A percentile compares a stretch with the other conserved stretches of the same genome.
Conservation (phyloP, 2,113 vertebrate species). For the Catharus minimus region DNA sequence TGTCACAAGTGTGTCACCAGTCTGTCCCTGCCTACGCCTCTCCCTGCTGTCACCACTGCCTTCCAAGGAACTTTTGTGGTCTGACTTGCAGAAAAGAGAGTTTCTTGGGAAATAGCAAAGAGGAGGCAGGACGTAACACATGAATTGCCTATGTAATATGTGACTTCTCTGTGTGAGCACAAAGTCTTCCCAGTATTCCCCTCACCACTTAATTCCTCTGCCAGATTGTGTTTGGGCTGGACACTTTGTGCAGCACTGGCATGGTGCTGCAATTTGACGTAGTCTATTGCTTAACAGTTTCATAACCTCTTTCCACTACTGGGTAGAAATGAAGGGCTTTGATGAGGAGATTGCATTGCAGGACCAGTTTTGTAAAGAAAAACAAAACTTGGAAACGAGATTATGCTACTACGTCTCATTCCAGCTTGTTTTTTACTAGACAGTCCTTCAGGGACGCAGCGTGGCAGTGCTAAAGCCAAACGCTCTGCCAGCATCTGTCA, state of each 20-base stretch:
- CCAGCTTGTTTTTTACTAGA: background rate
- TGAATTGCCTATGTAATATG: background rate
- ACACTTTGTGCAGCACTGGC: conserved; percentile 48
- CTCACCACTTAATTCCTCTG: background rate
- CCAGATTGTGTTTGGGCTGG: background rate
- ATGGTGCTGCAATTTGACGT: background rate
- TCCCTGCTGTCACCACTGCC: background rate
- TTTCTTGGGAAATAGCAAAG: conserved; percentile 22
- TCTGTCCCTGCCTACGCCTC: background rate
- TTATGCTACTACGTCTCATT: background rate
- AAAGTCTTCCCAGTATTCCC: background rate
- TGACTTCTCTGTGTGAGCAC: background rate
- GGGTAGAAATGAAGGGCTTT: background rate
- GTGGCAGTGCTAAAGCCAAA: background rate
- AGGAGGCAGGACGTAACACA: background rate
- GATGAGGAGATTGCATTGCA: background rate
- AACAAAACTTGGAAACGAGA: background rate
- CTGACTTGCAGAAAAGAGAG: conserved; percentile 15
- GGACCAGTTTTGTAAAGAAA: background rate
- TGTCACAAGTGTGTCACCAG: background rate
- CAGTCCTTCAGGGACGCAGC: background rate
- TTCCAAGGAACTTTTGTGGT: conserved; percentile 38
- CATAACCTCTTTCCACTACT: conserved; percentile 4
- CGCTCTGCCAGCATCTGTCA: accelerated
- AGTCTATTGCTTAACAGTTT: conserved; percentile 28